Evolutionary conservation across 2,888 invertebrate species (phyloP), one percentile per base, ranked within the genome.

Genomic region (Dendrolimus pini): DNA sequence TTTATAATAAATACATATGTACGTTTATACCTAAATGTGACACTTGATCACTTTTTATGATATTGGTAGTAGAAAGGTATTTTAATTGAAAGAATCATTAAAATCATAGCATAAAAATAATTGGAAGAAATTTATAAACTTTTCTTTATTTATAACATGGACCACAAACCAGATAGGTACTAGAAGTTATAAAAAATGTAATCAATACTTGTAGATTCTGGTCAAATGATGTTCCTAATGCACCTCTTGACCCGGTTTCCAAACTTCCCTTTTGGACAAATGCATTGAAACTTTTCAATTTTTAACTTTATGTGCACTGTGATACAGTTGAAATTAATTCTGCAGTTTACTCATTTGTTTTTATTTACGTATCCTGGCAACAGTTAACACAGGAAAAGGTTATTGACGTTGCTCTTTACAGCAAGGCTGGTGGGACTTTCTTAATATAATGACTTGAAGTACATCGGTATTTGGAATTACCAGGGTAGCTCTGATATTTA

Each of bases 301-400:
- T 62, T 66, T 58, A 63, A 63, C 72, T 66, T 65, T 73, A 71
- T 58, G 2, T 0, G 1, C 41, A 7, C 57, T 54, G 61, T 9
- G 55, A 66, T 74, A 80, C 66, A 66, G 66, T 60, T 59, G 59
- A 65, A 58, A 58, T 58, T 57, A 13, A 61, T 55, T 56, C 9
- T 47, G 58, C 52, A 55, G 55, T 58, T 61, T 61, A 61, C 62
- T 60, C 62, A 62, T 74, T 76, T 74, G 76, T 75, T 78, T 73
- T 69, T 71, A 61, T 82, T 80, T 72, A 69, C 68, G 77, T 81
- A 77, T 75, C 82, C 64, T 72, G 75, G 86, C 81, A 82, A 86
- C 85, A 62, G 60, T 65, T 71, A 73, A 69, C 75, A 64, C 66
- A 67, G 63, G 62, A 59, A 65, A 68, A 72, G 82, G 74, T 70